phyloP scores from a whole-genome alignment of 2,888 invertebrate genomes.

The Eubasilissa splendida region DNA sequence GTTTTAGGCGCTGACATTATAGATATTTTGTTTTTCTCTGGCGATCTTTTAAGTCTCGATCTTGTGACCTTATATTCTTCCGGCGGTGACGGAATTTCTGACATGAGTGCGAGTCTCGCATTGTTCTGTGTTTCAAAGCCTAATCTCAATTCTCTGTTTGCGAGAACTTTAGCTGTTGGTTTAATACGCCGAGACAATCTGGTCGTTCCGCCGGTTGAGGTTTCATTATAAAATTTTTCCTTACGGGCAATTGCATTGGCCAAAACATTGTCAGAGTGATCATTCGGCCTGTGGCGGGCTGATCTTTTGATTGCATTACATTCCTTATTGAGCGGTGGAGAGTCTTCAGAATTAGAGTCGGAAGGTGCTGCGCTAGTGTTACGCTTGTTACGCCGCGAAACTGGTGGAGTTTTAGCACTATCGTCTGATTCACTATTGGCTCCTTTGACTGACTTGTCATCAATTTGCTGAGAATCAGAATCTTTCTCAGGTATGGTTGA shows the following conservation, averaged over 20 bases:
- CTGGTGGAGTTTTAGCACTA: slow-evolving; percentile 43
- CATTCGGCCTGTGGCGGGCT: slow-evolving; percentile 76
- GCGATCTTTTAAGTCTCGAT: slow-evolving; percentile 60
- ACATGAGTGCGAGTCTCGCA: slow-evolving; percentile 68
- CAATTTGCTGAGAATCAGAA: background rate
- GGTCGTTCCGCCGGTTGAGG: slow-evolving; percentile 59
- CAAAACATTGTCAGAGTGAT: slow-evolving; percentile 75
- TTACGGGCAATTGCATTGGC: slow-evolving; percentile 82
- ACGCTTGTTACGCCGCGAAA: slow-evolving; percentile 28
- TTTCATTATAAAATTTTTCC: slow-evolving; percentile 78
- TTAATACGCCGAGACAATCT: slow-evolving; percentile 73
- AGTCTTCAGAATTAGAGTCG: slow-evolving; percentile 61
- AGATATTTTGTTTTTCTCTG: slow-evolving; percentile 60
- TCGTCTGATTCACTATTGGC: slow-evolving; percentile 54
- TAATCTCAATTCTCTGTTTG: slow-evolving; percentile 76
- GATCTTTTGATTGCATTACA: slow-evolving; percentile 74
- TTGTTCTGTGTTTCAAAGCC: slow-evolving; percentile 74
- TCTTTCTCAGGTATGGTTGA: slow-evolving; percentile 60
- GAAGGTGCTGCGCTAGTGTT: slow-evolving; percentile 31
- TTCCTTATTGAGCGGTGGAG: slow-evolving; percentile 61
- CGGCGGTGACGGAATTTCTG: slow-evolving; percentile 60
- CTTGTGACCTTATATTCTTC: slow-evolving; percentile 48
- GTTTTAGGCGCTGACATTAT: slow-evolving; percentile 42
- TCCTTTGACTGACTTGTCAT: slow-evolving; percentile 5
- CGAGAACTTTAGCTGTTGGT: slow-evolving; percentile 78